phyloP scores from a whole-genome alignment of 2,797 vertebrate species.

The Setipinna tenuifilis region DNA sequence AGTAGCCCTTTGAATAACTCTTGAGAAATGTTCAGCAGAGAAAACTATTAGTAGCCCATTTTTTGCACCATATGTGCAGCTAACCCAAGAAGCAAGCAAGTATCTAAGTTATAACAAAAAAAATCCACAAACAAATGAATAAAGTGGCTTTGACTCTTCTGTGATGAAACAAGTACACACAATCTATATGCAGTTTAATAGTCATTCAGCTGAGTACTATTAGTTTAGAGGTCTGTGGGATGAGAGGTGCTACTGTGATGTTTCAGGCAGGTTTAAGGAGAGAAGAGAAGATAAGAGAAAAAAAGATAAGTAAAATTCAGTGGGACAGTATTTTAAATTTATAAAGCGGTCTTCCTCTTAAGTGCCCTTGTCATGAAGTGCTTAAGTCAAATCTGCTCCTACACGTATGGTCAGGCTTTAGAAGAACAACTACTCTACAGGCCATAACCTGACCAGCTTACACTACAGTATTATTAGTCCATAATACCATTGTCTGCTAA shows the following conservation, averaged over 20 bases:
- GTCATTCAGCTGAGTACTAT: background rate
- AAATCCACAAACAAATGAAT: background rate
- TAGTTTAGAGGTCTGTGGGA: background rate
- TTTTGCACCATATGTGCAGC: background rate
- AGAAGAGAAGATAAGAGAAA: background rate
- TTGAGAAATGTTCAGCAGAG: background rate
- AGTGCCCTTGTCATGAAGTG: background rate
- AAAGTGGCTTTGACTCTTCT: background rate
- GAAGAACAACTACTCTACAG: background rate
- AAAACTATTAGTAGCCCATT: background rate
- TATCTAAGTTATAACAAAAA: no score
- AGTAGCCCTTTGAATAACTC: background rate
- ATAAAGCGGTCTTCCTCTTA: background rate
- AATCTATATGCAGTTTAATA: background rate
- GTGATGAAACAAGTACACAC: background rate
- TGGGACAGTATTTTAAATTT: background rate
- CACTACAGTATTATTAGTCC: no score
- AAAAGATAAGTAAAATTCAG: no score
- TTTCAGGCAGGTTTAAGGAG: background rate
- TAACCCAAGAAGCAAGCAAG: background rate
- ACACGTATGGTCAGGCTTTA: background rate
- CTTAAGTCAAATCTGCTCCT: background rate
- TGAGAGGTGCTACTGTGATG: background rate
- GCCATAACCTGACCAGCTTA: no score
- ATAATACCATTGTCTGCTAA: no score